Percentiles rank a stretch among this genome's conserved stretches.
Evolutionary conservation across 2,113 vertebrate genomes (phyloP).

Genomic region (Serinus canaria): DNA sequence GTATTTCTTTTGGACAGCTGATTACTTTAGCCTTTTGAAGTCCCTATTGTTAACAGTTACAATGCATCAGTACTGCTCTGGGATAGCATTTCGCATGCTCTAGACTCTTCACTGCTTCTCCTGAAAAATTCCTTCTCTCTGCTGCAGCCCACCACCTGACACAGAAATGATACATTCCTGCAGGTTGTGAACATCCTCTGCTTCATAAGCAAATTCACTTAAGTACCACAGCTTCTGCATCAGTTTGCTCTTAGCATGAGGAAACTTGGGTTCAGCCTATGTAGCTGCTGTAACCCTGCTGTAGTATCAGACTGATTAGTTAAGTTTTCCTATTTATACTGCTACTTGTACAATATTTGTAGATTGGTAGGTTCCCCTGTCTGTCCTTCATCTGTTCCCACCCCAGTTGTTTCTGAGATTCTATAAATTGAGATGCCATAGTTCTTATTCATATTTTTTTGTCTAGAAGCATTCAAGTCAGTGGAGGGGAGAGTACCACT

Average conservation of each 20-base stretch:
- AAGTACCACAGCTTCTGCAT: neutral
- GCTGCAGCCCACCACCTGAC: accelerated
- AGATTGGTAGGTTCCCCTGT: neutral
- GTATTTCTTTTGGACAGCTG: neutral
- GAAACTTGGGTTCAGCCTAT: neutral
- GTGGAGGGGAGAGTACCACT: neutral
- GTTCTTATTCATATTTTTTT: neutral
- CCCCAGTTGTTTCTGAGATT: neutral
- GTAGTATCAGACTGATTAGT: neutral
- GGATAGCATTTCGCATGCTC: neutral
- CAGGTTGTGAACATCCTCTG: neutral
- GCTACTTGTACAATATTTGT: neutral
- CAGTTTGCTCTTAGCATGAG: neutral
- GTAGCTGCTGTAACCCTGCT: neutral
- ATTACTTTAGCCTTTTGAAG: neutral
- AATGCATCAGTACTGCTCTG: neutral
- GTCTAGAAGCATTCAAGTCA: neutral
- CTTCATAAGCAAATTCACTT: neutral
- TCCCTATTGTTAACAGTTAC: neutral
- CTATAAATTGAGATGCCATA: neutral
- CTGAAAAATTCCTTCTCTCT: neutral
- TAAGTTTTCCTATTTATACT: neutral
- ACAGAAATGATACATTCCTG: accelerated
- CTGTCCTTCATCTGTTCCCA: too few species aligned
- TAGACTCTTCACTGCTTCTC: neutral